These are phyloP conservation scores for Cardinalis cardinalis DNA, from an alignment of 2,113 vertebrate species.

Conservation along the genomic window DNA sequence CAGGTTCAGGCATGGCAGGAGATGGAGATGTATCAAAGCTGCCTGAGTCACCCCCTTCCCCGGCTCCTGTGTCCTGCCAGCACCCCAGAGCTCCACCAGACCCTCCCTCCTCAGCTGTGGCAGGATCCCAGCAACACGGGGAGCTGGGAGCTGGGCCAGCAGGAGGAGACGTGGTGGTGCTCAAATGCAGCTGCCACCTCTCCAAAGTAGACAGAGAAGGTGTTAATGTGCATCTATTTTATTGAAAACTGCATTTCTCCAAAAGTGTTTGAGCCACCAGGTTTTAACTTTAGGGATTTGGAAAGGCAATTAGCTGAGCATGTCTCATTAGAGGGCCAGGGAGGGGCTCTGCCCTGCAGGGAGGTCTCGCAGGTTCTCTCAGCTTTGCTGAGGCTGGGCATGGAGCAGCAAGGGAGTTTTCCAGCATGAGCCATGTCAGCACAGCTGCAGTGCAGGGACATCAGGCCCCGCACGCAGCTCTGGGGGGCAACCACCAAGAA, in stretches of 20 bases:
- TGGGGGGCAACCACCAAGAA: background rate
- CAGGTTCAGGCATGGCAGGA: background rate
- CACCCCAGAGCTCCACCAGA: background rate
- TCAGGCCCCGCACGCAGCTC: rapidly evolving
- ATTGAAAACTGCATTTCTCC: background rate
- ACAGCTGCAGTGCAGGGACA: background rate
- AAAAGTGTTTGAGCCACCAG: background rate
- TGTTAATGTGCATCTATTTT: background rate
- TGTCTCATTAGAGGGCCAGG: background rate
- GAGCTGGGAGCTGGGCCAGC: background rate
- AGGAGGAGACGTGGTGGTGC: rapidly evolving
- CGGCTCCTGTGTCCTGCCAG: background rate
- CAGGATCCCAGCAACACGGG: background rate
- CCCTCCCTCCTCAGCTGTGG: background rate
- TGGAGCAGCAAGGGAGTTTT: background rate
- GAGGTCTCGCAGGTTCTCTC: background rate
- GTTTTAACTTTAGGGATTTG: background rate
- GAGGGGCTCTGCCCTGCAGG: background rate
- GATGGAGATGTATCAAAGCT: rapidly evolving
- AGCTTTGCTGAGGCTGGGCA: background rate
- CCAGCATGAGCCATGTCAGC: rapidly evolving
- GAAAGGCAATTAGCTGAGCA: background rate
- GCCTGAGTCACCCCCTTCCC: background rate
- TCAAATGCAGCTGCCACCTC: background rate
- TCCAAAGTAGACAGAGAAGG: background rate